Evolutionary conservation across 2,888 invertebrate genomes (phyloP), one percentile per base, ranked within the genome.

Genomic region (Melikaiella ostensackeni): DNA sequence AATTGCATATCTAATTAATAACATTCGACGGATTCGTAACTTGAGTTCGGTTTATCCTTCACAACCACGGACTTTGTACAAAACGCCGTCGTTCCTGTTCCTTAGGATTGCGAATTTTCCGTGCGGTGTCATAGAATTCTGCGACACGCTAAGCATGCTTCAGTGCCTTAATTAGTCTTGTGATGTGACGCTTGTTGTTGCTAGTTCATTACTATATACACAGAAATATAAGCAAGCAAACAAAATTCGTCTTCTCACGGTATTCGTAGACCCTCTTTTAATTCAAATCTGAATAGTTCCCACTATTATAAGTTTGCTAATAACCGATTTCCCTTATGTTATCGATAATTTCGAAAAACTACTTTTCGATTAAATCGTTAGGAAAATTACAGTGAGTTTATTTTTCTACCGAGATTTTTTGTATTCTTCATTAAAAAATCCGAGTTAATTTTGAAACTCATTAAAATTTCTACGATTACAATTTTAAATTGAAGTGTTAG

Each of bases 121-220:
- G 80, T 81, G 81, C 83, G 83, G 78, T 81, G 80, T 79, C 79
- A 79, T 83, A 82, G 84, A 86, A 87, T 86, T 84, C 82, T 83
- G 80, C 80, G 84, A 84, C 83, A 83, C 83, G 83, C 82, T 85
- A 85, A 85, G 84, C 83, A 82, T 83, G 85, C 83, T 86, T 86
- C 84, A 82, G 80, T 85, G 84, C 85, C 84, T 85, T 87, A 88
- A 88, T 88, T 88, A 88, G 86, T 86, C 86, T 87, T 86, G 84
- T 84, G 84, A 84, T 84, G 83, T 76, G 82, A 76, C 81, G 80
- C 78, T 77, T 50, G 85, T 83, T 84, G 79, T 84, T 80, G 84
- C 84, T 86, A 86, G 85, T 85, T 87, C 84, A 85, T 86, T 86
- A 86, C 84, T 84, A 86, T 86, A 86, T 85, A 84, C 86, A 50